A percentile compares a stretch with the other conserved stretches of the same genome.
Conservation (phyloP, 2,113 vertebrate species). For the Garra rufa region DNA sequence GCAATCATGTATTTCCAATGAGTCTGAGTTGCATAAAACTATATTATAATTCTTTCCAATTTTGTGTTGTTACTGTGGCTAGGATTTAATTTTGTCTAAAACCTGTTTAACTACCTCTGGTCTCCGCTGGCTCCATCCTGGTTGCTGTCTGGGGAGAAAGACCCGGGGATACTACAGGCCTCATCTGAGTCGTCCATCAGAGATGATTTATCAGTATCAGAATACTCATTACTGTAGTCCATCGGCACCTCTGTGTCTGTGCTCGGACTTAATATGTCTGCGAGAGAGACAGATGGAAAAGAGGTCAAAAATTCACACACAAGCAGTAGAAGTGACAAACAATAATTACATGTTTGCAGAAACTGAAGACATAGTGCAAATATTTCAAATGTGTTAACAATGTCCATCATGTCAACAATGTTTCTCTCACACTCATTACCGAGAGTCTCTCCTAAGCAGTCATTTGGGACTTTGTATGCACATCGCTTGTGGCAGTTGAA, state of each 20-base stretch:
- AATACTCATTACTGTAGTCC: constrained; percentile 84
- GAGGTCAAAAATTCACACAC: not conserved
- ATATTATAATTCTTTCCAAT: not conserved
- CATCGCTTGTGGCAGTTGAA: constrained; percentile 93
- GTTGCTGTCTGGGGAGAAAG: constrained; percentile 84
- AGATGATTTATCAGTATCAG: constrained; percentile 80
- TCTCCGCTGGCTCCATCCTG: constrained; percentile 78
- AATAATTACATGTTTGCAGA: not conserved
- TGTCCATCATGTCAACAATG: not conserved
- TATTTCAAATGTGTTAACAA: not conserved
- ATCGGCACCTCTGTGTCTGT: constrained; percentile 81
- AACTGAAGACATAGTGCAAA: constrained; percentile 21
- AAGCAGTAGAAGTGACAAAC: not conserved
- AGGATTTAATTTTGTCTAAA: not conserved
- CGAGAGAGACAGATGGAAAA: not conserved
- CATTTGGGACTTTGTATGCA: constrained; percentile 85
- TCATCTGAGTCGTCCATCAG: constrained; percentile 84
- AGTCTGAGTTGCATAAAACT: not conserved
- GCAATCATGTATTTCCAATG: not conserved
- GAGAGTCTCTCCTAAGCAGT: constrained; percentile 85
- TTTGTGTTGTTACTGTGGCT: not conserved
- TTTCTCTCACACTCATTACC: constrained; percentile 70
- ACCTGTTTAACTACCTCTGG: constrained; percentile 73
- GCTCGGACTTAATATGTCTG: constrained; percentile 78
- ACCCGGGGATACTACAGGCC: constrained; percentile 82